phyloP scores from a whole-genome alignment of 2,888 invertebrate species.

The Tethea ocularis region DNA sequence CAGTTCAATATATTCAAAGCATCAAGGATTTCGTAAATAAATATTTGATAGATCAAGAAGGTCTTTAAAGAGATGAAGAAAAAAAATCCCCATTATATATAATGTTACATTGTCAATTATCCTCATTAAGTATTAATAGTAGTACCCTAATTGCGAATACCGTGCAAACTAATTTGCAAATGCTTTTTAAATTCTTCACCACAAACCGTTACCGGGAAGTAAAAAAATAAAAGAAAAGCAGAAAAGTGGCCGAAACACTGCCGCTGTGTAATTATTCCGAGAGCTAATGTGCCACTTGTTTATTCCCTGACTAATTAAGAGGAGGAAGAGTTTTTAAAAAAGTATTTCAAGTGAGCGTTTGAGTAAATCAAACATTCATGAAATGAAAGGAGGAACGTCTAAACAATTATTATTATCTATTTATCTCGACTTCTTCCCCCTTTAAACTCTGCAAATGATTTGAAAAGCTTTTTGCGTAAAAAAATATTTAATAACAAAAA shows the following conservation, averaged over 20 bases:
- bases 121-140: slow-evolving; percentile 19
- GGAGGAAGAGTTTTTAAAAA: slow-evolving; percentile 73
- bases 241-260: slow-evolving; percentile 57
- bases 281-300: slow-evolving; percentile 81
- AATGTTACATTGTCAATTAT: slow-evolving; percentile 8
- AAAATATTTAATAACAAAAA: slow-evolving; percentile 5
- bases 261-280: slow-evolving; percentile 77
- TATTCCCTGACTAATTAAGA: slow-evolving; percentile 82
- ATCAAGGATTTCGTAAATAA: background rate
- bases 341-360: slow-evolving; percentile 63
- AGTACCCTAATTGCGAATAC: slow-evolving; percentile 56
- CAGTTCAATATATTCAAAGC: too few relatives aligned
- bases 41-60: background rate
- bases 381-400: slow-evolving; percentile 55
- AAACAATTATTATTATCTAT: slow-evolving; percentile 49
- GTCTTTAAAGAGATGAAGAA: background rate
- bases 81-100: background rate
- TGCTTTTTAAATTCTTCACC: slow-evolving; percentile 77
- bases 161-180: slow-evolving; percentile 72
- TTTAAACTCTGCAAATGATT: slow-evolving; percentile 40
- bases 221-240: slow-evolving; percentile 51
- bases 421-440: slow-evolving; percentile 26
- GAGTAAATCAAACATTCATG: slow-evolving; percentile 77
- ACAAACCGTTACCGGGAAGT: slow-evolving; percentile 61
- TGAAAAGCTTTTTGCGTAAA: slow-evolving; percentile 21